Evolutionary conservation across 1,140 invertebrate species (phyloP), one percentile per base, ranked within the genome.

Genomic region (Hydropsyche tenuis): DNA sequence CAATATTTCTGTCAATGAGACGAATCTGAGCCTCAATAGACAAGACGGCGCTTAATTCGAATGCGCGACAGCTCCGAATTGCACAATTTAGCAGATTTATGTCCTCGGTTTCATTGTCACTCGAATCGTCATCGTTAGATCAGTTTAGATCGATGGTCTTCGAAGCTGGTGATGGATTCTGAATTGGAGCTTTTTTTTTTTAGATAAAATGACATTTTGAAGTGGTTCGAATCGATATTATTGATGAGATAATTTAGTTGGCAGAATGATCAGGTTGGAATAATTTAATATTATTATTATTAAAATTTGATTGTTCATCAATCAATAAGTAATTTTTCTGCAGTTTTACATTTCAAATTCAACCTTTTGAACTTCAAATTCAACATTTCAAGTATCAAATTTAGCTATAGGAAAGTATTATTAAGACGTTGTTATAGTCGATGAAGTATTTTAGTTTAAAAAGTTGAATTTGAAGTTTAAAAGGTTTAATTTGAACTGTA

Each of bases 61-160:
- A 65, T 16, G 42, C 42, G 30, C 20, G 60, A 63, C 60, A 37
- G 23, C 63, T 65, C 16, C 63, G 63, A 42, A 65, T 65, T 65
- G 63, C 63, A 65, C 63, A 65, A 65, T 65, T 65, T 65, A 65
- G 20, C 63, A 65, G 63, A 65, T 65, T 65, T 65, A 60, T 60
- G 56, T 60, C 56, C 56, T 60, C 56, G 56, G 7, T 48, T 48
- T 48, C 16, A 60, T 60, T 23, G 16, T 22, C 6, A 11, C 20
- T 22, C 16, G 18, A 9, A 14, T n/a, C 6, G 6, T 9, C 48
- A 53, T 53, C 12, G 12, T 6, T 43, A 6, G 37, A 6, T 43
- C 37, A 53, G 14, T 53, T 53, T 53, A 6, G 16, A 53, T 53
- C 16, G 48, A 53, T 53, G 18, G 5, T 5, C 4, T n/a, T 16